Evolutionary conservation across 2,113 vertebrate species (phyloP), one percentile per base, ranked within the genome.

Genomic region (Antigone vipio): DNA sequence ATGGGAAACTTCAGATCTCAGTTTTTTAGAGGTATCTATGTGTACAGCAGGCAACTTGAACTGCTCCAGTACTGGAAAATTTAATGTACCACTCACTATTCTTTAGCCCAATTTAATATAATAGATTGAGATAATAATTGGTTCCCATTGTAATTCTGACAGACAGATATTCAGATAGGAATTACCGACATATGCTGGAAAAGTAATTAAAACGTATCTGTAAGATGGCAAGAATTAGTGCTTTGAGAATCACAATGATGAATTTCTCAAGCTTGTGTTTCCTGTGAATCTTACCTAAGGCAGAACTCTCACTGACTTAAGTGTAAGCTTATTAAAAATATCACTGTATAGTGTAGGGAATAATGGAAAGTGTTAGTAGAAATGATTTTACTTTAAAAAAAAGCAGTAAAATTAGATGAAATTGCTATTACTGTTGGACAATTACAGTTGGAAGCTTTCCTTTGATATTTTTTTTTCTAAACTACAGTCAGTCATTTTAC

Each of bases 71-170:
- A 94, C 92, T 97, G 86, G 95, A 97, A 98, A 98, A 96, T 97
- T 95, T 97, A 98, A 98, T 97, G 93, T 98, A 96, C 88, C 96
- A 97, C 98, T 98, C 97, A 98, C 96, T 97, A 22, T 98, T 98
- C 97, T 98, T 98, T 98, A 98, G 94, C 88, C 82, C 97, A 98
- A 96, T 98, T 98, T 98, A 97, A 98, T 97, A 79, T 98, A 98
- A 98, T 97, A 97, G 93, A 97, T 98, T 96, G 89, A 94, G 97
- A 97, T 73, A n/a, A 9, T 45, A 38, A 9, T 85, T 63, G 8
- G 12, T 85, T 93, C 9, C 15, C 2, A 2, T 15, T 87, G 26
- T 68, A 64, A 64, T 78, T 85, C 73, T 71, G 69, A 73, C 8
- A 81, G 32, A 56, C 5, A 44, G 4, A 11, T 67, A 27, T 6